Base-by-base conservation (phyloP, 1,140 invertebrate species). In the Sminthurinus signatus region DNA sequence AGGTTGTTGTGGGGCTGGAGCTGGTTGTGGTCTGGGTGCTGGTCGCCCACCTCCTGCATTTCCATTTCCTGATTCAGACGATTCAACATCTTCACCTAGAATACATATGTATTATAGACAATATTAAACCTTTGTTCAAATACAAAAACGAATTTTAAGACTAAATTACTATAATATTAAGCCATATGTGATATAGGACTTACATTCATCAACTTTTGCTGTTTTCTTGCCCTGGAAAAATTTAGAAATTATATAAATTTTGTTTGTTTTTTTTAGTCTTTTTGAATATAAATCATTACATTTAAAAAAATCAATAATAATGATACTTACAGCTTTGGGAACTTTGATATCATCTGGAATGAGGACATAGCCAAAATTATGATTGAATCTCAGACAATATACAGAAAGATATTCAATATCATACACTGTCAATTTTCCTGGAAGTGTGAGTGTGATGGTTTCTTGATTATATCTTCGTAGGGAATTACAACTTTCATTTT, bases 361-460 rank as follows among this genome's bases (percentile, higher is more conserved):
- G n/a, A 12, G 12, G 27, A 71, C 61, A 21, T 68, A 71, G 5
- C 66, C 70, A 48, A 71, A 71, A 36, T 71, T 71, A 27, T 71
- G 70, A 32, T 67, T 71, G 31, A 71, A 71, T 15, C 66, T 39
- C 2, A 71, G 39, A 25, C 70, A 71, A 46, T 62, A 71, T 3
- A 71, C 39, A 10, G 60, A 66, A 31, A 71, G 23, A 43, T 68
- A 71, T 42, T 63, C 48, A 29, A 64, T 63, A 52, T 71, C 70
- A 4, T 51, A 62, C 55, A 65, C 64, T 36, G 68, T 68, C 70
- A 71, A 62, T n/a, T 64, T 60, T 25, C 57, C 58, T 0, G 70
- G 70, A 14, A 71, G 54, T 0, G 61, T 61, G 0, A 71, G 39
- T 36, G 28, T 64, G 3, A 71, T 64, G 15, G 65, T 61, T 25